Evolutionary conservation across 2,888 invertebrate genomes (phyloP).

Genomic region (Glyphotaelius pellucidus): DNA sequence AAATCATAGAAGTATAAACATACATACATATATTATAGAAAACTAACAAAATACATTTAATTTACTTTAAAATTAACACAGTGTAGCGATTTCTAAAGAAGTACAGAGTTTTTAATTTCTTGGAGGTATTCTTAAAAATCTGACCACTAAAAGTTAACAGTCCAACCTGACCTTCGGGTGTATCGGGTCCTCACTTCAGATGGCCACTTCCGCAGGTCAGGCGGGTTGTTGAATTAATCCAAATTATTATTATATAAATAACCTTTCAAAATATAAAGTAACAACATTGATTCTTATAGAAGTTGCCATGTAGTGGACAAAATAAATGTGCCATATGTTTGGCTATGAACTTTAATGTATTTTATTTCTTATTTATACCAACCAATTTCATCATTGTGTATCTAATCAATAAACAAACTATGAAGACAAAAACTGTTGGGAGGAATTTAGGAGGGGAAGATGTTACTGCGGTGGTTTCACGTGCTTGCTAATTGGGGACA

Average conservation of each 20-base stretch:
- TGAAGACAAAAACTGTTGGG: too few species aligned
- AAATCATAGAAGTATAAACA: conserved; percentile 55
- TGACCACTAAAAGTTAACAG: conserved; percentile 58
- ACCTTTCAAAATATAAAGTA: conserved; percentile 69
- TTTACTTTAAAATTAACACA: conserved; percentile 72
- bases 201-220: conserved; percentile 8
- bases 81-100: conserved; percentile 74
- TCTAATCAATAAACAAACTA: too few species aligned
- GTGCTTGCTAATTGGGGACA: conserved; percentile 55
- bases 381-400: not conserved
- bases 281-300: conserved; percentile 80
- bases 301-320: conserved; percentile 80
- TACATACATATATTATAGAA: conserved; percentile 64
- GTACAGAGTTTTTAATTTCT: conserved; percentile 77
- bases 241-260: conserved; percentile 75
- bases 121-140: conserved; percentile 56
- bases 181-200: not conserved
- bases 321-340: conserved; percentile 78
- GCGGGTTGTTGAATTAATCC: conserved; percentile 68
- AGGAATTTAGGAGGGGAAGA: too few species aligned
- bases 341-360: conserved; percentile 61
- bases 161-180: conserved; percentile 8
- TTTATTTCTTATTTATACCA: not conserved
- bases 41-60: conserved; percentile 77
- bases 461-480: not conserved